Percentiles rank a stretch among this genome's conserved stretches.
Conservation (phyloP, 2,888 invertebrate species). For the Pyrocoelia pectoralis region DNA sequence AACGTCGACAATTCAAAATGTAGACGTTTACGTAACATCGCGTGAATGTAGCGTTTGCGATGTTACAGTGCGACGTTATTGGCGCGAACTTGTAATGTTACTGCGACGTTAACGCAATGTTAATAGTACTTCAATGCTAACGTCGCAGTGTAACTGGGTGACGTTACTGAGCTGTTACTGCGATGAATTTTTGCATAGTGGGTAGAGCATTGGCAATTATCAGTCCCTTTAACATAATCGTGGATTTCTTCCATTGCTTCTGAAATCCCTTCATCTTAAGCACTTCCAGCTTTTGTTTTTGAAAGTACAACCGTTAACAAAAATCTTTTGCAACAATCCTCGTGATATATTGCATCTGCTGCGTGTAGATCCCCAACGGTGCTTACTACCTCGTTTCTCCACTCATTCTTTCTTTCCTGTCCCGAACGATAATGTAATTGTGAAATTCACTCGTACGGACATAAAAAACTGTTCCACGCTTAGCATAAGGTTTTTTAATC, state of each 20-base stretch:
- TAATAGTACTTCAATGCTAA: too few relatives aligned
- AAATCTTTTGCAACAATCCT: background rate
- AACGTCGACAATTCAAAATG: too few relatives aligned
- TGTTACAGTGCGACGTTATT: too few relatives aligned
- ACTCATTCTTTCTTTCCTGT: background rate
- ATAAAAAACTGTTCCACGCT: background rate
- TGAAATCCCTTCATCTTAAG: background rate
- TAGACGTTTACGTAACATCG: too few relatives aligned
- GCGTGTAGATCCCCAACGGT: background rate
- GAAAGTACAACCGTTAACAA: background rate
- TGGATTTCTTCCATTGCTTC: background rate
- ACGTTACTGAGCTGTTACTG: too few relatives aligned
- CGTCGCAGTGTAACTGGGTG: too few relatives aligned
- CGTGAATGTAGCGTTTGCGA: too few relatives aligned
- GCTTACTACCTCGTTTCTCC: background rate
- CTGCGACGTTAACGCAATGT: too few relatives aligned
- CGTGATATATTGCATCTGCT: background rate
- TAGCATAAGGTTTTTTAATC: background rate
- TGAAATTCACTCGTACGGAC: background rate
- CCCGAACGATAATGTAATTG: background rate
- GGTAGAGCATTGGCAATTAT: constrained; percentile 11
- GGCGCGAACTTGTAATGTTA: too few relatives aligned
- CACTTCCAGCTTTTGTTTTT: background rate
- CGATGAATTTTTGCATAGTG: too few relatives aligned
- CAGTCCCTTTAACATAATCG: background rate